Conservation (phyloP, 2,888 invertebrate genomes). For the Hydrotaea diabolus region DNA sequence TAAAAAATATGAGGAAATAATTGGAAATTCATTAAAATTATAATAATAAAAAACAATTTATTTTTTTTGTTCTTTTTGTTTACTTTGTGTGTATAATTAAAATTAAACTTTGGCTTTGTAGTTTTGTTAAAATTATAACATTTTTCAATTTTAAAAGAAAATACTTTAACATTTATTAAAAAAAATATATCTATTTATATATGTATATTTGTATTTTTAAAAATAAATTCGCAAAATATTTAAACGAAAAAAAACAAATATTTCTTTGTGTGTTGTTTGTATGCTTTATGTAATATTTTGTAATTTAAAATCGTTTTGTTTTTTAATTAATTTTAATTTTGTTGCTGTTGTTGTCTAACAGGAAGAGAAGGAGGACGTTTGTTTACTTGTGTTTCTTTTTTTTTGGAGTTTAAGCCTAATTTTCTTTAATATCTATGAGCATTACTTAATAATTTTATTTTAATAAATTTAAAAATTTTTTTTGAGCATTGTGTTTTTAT, state of each 20-base stretch:
- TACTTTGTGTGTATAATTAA: constrained; percentile 68
- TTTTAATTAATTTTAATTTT: not conserved
- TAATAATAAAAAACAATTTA: constrained; percentile 39
- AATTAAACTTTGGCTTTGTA: constrained; percentile 78
- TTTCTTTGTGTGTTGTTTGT: constrained; percentile 53
- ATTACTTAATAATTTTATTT: constrained; percentile 41
- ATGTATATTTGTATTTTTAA: constrained; percentile 52
- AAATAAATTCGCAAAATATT: constrained; percentile 53
- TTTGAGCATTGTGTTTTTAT: constrained; percentile 60
- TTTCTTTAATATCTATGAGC: constrained; percentile 64
- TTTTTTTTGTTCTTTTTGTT: constrained; percentile 60
- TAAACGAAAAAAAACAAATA: constrained; percentile 50
- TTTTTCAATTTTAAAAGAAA: constrained; percentile 51
- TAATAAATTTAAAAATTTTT: constrained; percentile 51
- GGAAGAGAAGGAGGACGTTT: constrained; percentile 59
- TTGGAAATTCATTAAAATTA: constrained; percentile 47
- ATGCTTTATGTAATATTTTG: constrained; percentile 41
- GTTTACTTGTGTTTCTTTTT: constrained; percentile 57
- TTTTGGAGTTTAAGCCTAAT: constrained; percentile 59
- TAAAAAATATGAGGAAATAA: constrained; percentile 48
- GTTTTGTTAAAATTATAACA: constrained; percentile 64
- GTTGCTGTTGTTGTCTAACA: constrained; percentile 52
- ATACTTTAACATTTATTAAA: constrained; percentile 47
- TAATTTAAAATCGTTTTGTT: constrained; percentile 51
- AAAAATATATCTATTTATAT: not conserved